These are phyloP conservation scores for Ciona savignyi DNA, from an alignment of 23 tunicate species.

Conservation along the genomic window DNA sequence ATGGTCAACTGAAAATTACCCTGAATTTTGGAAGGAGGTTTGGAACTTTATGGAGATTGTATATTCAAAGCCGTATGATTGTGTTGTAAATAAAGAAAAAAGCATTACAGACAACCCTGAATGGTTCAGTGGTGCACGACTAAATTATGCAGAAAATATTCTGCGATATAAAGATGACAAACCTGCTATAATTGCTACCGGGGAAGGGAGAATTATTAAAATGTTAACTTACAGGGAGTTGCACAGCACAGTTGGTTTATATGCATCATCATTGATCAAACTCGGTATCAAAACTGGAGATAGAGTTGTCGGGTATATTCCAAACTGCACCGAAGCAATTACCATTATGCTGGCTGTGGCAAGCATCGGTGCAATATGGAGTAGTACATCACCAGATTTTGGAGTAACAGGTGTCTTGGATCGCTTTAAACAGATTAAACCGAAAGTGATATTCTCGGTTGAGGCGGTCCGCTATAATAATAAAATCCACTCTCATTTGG, in stretches of 20 bases:
- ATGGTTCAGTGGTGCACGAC: constrained; percentile 66
- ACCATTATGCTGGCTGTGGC: constrained; percentile 77
- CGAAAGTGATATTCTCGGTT: no score
- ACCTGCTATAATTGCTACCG: constrained; percentile 53
- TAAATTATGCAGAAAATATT: constrained; percentile 92
- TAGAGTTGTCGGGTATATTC: no score
- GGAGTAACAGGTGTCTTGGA: constrained; percentile 83
- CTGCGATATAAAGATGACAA: constrained; percentile 70
- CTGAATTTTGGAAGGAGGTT: constrained; percentile 68
- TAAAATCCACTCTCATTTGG: constrained; percentile 58
- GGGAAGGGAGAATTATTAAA: constrained; percentile 53
- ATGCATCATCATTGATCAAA: constrained; percentile 50
- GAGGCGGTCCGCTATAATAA: constrained; percentile 79
- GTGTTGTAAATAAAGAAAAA: constrained; percentile 45
- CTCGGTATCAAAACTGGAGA: constrained; percentile 61
- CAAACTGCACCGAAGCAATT: constrained; percentile 83
- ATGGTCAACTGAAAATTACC: constrained; percentile 72
- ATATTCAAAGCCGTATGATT: constrained; percentile 24
- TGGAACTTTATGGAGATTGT: constrained; percentile 44
- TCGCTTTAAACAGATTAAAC: constrained; percentile 72
- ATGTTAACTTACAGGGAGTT: constrained; percentile 44
- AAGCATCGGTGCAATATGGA: no score
- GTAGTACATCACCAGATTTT: constrained; percentile 88
- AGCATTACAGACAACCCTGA: constrained; percentile 50
- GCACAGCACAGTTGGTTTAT: constrained; percentile 15